Conservation (phyloP, 2,888 invertebrate species). For the Mystacides longicornis region DNA sequence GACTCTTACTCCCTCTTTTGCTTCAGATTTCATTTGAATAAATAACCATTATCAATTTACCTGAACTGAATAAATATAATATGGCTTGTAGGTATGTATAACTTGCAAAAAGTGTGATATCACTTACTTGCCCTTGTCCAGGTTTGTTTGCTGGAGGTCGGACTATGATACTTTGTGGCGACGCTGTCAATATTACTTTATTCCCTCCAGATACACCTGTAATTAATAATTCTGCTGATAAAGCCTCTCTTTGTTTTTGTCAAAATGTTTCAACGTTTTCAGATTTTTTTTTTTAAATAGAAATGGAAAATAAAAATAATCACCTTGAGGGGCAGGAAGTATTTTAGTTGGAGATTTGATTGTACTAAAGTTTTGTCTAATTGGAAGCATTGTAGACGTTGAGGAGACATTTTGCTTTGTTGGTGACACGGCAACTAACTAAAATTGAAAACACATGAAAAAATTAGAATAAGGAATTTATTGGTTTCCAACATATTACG, state of each 20-base stretch:
- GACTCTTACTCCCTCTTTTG: too few relatives aligned
- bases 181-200: conserved; percentile 17
- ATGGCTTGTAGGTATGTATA: too few relatives aligned
- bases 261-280: neutral
- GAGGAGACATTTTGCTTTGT: conserved; percentile 37
- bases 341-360: conserved; percentile 66
- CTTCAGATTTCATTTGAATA: too few relatives aligned
- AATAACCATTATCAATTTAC: too few relatives aligned
- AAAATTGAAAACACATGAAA: neutral
- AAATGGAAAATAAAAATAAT: neutral
- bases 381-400: conserved; percentile 31
- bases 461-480: neutral
- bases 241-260: too few relatives aligned
- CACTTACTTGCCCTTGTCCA: conserved; percentile 25
- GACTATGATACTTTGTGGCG: conserved; percentile 21
- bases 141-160: conserved; percentile 26
- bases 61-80: too few relatives aligned
- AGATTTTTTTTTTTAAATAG: neutral
- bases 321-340: conserved; percentile 49
- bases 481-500: neutral
- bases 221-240: too few relatives aligned
- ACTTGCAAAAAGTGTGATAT: neutral
- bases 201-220: conserved; percentile 4
- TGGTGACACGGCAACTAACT: conserved; percentile 43
- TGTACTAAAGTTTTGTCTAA: conserved; percentile 43